Percentiles rank a stretch among this genome's conserved stretches.
These are phyloP conservation scores for Trichonephila clavipes DNA, from an alignment of 1,140 invertebrate species.

Conservation along the genomic window DNA sequence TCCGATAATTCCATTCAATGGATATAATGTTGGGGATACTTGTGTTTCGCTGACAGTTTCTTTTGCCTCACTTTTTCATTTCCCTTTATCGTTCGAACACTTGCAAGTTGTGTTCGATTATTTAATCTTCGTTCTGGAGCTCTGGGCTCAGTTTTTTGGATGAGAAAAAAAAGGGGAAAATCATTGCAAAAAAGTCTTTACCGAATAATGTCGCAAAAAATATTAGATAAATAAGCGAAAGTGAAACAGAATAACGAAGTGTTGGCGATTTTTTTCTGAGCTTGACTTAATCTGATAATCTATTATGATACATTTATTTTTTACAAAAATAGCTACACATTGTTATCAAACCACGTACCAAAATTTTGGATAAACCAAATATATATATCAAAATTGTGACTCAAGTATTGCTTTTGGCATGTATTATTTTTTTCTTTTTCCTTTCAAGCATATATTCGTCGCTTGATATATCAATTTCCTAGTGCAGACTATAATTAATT, in stretches of 20 bases:
- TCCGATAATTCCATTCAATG: slow-evolving; percentile 38
- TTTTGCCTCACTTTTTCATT: background rate
- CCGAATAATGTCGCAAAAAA: background rate
- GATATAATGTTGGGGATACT: slow-evolving; percentile 24
- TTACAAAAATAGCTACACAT: no score
- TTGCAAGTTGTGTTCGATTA: slow-evolving; percentile 29
- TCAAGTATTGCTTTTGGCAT: no score
- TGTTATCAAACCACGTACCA: no score
- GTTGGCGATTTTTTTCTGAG: no score
- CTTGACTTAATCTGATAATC: no score
- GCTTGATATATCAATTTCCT: no score
- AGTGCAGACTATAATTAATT: no score
- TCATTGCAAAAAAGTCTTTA: background rate
- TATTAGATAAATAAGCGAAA: background rate
- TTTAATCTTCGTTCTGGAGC: background rate
- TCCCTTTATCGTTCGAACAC: slow-evolving; percentile 1
- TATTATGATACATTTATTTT: no score
- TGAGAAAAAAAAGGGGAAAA: background rate
- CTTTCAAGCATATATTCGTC: no score
- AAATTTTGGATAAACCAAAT: no score
- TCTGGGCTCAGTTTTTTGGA: background rate
- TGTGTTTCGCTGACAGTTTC: slow-evolving; percentile 16
- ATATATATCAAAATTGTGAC: no score
- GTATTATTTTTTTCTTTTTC: no score
- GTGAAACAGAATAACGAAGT: background rate